Evolutionary conservation across 2,113 vertebrate genomes (phyloP).

Genomic region (Tachysurus fulvidraco): DNA sequence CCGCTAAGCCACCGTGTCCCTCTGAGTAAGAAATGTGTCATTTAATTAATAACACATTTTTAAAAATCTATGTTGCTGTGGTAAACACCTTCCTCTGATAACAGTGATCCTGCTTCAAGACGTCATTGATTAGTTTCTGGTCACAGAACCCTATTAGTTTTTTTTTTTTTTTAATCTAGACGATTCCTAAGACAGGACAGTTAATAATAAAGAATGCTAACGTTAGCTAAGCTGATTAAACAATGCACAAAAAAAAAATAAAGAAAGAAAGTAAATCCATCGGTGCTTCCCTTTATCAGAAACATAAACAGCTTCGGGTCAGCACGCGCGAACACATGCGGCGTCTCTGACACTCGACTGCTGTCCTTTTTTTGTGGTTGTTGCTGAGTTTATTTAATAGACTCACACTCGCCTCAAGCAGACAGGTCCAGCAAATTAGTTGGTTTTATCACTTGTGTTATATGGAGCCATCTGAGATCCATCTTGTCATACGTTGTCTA

Average conservation of each 20-base stretch:
- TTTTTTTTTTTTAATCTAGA: background rate
- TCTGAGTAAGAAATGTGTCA: too few species aligned
- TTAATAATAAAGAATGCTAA: background rate
- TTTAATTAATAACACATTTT: too few species aligned
- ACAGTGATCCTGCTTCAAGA: background rate
- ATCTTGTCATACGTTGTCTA: conserved; percentile 19
- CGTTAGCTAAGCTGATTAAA: background rate
- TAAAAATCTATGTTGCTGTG: too few species aligned
- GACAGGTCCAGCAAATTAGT: conserved; percentile 12
- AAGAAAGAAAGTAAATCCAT: background rate
- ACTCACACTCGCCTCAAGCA: background rate
- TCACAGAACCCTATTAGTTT: background rate
- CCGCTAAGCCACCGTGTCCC: too few species aligned
- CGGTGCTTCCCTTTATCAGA: background rate
- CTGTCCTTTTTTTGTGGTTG: background rate
- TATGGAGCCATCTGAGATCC: conserved; percentile 17
- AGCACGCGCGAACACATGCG: background rate
- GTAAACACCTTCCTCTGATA: background rate
- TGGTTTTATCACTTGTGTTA: conserved; percentile 7
- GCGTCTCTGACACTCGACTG: background rate
- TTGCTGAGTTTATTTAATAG: background rate
- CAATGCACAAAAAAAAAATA: background rate
- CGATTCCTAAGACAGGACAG: background rate
- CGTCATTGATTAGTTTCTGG: background rate
- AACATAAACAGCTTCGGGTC: background rate